Base-by-base conservation (phyloP, 1,140 invertebrate species). In the Lepidurus arcticus region DNA sequence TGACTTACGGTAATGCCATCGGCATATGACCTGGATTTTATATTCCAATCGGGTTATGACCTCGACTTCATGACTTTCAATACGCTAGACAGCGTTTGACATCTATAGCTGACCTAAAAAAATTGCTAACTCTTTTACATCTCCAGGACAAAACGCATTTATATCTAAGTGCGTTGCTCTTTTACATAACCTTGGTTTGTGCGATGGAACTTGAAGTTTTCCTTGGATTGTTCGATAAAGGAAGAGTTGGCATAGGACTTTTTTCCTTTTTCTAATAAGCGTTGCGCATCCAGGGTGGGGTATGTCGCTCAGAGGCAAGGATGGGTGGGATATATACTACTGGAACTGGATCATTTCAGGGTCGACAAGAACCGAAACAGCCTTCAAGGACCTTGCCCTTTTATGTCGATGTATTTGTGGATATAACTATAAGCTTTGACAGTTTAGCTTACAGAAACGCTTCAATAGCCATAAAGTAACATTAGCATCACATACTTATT, bases 271-370 rank as follows among this genome's bases (percentile, higher is more conserved):
- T 4, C 34, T 34, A 34, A 34, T 34, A 34, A 34, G 34, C 34
- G 34, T 34, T 21, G 53, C 53, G 53, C 53, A 65, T 65, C 53
- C 16, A 65, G 53, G 53, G 53, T 21, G 53, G 53, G 21, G 53
- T 65, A 13, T 65, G 53, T 65, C 53, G 53, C 53, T 21, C 21
- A 3, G 8, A 65, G 53, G 53, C 53, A 65, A 21, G 53, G 53
- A 65, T 65, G 53, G 53, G 53, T 21, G n/a, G 53, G 53, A 21
- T 6, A 13, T 6, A 13, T n/a, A n/a, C 16, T 65, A 65, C 21
- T 65, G n/a, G n/a, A 65, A 65, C 53, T 65, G 53, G 53, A 65
- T 65, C 53, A 65, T 65, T 65, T 65, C 53, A 65, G 53, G 53
- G 53, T 65, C 53, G 53, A 65, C 53, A 65, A 16, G 53, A 13